Conservation (phyloP, 2,888 invertebrate genomes). For the Cartodere bifasciata region DNA sequence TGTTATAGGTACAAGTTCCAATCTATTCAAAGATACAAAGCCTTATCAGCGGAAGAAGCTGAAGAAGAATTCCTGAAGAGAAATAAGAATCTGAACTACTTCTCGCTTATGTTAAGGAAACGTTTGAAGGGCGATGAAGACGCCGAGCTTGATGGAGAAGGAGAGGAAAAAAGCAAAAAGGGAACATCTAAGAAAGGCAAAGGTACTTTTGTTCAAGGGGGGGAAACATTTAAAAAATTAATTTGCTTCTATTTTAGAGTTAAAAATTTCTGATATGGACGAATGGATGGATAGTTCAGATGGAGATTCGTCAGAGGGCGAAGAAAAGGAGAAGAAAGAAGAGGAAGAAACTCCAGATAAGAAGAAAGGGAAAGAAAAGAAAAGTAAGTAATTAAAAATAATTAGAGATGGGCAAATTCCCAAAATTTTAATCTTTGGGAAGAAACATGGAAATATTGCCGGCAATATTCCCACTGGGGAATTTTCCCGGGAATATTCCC, state of each 20-base stretch:
- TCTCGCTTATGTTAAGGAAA: constrained; percentile 86
- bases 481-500: constrained; percentile 3
- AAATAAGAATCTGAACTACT: constrained; percentile 92
- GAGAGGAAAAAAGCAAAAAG: constrained; percentile 54
- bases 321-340: constrained; percentile 52
- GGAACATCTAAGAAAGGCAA: constrained; percentile 43
- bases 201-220: constrained; percentile 31
- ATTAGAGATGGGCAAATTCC: too few relatives aligned
- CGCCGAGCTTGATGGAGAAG: constrained; percentile 42
- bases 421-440: too few relatives aligned
- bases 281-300: constrained; percentile 78
- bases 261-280: constrained; percentile 88
- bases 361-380: constrained; percentile 47
- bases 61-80: constrained; percentile 93
- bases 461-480: constrained; percentile 5
- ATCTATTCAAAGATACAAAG: constrained; percentile 81
- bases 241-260: constrained; percentile 38
- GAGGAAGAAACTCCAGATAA: constrained; percentile 46
- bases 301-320: constrained; percentile 65
- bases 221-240: constrained; percentile 8
- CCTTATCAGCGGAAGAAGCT: constrained; percentile 93
- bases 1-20: constrained; percentile 70
- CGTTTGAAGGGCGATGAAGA: constrained; percentile 63
- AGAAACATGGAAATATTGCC: too few relatives aligned
- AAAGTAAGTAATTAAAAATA: constrained; percentile 3